Evolutionary conservation across 1,140 invertebrate species (phyloP), one percentile per base, ranked within the genome.

Genomic region (Hypothenemus hampei): DNA sequence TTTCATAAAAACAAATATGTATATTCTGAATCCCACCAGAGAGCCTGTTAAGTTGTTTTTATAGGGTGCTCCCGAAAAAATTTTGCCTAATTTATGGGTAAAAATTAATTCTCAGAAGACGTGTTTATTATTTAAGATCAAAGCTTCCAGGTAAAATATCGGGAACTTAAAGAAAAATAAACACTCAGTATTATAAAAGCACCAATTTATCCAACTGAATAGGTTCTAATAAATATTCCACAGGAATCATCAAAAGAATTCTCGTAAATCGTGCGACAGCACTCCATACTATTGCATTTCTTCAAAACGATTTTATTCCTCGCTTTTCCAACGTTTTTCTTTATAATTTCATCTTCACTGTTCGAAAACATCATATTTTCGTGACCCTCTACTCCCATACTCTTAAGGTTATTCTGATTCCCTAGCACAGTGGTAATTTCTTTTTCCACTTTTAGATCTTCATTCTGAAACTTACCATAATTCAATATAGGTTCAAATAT

Each of bases 201-300:
- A 23, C 20, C 13, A 22, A 26, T 11, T n/a, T 47, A 47, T 1
- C 45, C 45, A 4, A 47, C 18, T 0, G 45, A 47, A 31, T 47
- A 47, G 5, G 45, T 47, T 31, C 45, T 29, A 33, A 47, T 47
- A 20, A 47, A 47, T 15, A 33, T 15, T 31, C 33, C 45, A 20
- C 16, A 11, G 26, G 15, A 20, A 11, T 20, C 31, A 15, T 33
- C 31, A 33, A 22, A 22, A 6, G 10, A 10, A n/a, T 16, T 20
- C 18, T 20, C 39, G 4, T 41, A 41, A 11, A 22, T 43, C 7
- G 40, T 21, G 11, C 18, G 11, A 11, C 40, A 10, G 20, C 10
- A 8, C 20, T 43, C 40, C 18, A 43, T 15, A 18, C 40, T 43
- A 11, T 11, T 15, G 11, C 23, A 21, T n/a, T 43, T 43, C 33